These are phyloP conservation scores for Tupaia tana DNA, from an alignment of 2,113 vertebrate species.

Conservation along the genomic window DNA sequence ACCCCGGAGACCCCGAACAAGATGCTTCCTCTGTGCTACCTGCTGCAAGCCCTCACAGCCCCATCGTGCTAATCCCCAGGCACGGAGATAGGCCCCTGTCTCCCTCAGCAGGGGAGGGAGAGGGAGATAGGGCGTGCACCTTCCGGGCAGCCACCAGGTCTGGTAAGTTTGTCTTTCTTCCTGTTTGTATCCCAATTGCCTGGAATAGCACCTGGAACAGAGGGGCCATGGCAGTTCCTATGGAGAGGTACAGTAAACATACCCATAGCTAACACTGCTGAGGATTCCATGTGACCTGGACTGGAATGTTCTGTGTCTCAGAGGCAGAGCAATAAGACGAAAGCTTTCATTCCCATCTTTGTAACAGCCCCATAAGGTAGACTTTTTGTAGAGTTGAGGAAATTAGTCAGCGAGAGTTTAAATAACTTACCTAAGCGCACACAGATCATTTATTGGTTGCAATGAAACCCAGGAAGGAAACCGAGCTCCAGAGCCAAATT, in stretches of 20 bases:
- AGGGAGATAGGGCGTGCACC: background rate
- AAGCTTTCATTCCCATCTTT: background rate
- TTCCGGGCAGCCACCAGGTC: background rate
- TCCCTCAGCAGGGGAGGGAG: too few species aligned
- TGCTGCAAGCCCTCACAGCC: rapidly evolving
- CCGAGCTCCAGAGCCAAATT: background rate
- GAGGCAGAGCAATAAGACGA: background rate
- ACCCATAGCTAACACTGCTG: background rate
- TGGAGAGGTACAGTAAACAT: background rate
- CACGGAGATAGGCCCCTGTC: background rate
- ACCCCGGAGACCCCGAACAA: background rate
- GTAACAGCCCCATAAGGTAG: background rate
- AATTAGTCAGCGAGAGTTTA: background rate
- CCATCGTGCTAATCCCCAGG: background rate
- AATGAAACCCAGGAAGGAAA: background rate
- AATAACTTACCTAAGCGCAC: background rate
- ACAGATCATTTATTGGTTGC: background rate
- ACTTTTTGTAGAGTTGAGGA: background rate
- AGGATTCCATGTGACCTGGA: background rate
- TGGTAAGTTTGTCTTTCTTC: constrained; percentile 25
- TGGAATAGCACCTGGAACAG: background rate
- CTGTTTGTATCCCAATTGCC: background rate
- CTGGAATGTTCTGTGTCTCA: background rate
- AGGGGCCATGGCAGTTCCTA: background rate
- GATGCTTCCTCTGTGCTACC: background rate